Evolutionary conservation across 30 jellyfish, hydroid and myxozoan genomes (phyloP).

Genomic region (Catostylus mosaicus): DNA sequence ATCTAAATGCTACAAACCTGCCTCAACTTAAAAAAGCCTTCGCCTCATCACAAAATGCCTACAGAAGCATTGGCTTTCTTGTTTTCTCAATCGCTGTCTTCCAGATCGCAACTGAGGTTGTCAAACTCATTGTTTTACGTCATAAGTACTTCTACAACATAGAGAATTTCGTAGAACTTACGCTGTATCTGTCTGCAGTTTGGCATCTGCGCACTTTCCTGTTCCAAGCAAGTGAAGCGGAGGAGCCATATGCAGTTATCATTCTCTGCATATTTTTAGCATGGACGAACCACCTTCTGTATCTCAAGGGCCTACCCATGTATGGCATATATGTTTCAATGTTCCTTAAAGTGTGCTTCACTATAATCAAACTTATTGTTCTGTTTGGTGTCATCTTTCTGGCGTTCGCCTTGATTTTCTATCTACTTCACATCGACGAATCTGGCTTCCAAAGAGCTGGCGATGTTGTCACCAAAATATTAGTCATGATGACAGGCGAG

Average conservation of each 20-base stretch:
- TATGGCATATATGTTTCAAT: slow-evolving; percentile 11
- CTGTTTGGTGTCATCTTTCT: slow-evolving; percentile 13
- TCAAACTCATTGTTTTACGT: neutral
- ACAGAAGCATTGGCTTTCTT: slow-evolving; percentile 4
- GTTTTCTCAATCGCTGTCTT: neutral
- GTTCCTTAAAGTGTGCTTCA: slow-evolving; percentile 5
- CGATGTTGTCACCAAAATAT: neutral
- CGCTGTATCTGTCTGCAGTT: slow-evolving; percentile 5
- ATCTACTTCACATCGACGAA: neutral
- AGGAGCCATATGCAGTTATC: neutral
- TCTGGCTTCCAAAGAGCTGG: neutral
- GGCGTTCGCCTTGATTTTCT: slow-evolving; percentile 13
- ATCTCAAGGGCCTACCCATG: slow-evolving; percentile 12
- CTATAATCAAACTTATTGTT: neutral
- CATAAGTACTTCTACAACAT: slow-evolving; percentile 17
- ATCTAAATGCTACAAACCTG: no score
- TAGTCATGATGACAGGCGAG: slow-evolving; percentile 30
- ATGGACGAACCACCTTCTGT: slow-evolving; percentile 29
- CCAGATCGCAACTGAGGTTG: neutral
- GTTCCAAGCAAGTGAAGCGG: neutral
- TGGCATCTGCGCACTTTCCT: slow-evolving; percentile 3
- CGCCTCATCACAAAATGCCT: neutral
- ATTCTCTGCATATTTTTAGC: slow-evolving; percentile 10
- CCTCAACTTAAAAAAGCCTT: neutral
- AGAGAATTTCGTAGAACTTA: slow-evolving; percentile 13